A percentile compares a stretch with the other conserved stretches of the same genome.
These are phyloP conservation scores for Drosophila pseudotalamancana DNA, from an alignment of 2,888 invertebrate species.

Conservation along the genomic window DNA sequence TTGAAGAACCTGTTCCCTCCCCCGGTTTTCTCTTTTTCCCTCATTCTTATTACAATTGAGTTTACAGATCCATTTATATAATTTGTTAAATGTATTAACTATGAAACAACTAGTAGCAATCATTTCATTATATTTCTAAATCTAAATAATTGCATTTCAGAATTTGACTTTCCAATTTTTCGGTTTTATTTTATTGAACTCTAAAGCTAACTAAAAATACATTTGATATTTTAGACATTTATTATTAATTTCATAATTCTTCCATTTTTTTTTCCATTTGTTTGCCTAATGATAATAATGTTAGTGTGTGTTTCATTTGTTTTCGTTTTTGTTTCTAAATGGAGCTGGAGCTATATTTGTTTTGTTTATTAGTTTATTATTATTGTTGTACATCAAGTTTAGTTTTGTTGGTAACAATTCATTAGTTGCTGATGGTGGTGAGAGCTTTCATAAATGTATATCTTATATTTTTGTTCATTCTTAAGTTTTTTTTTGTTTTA, in stretches of 20 bases:
- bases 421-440: conserved; percentile 51
- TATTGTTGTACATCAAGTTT: conserved; percentile 60
- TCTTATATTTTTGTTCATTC: conserved; percentile 46
- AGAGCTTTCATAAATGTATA: conserved; percentile 56
- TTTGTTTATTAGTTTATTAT: conserved; percentile 18
- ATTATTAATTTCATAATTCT: conserved; percentile 26
- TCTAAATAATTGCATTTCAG: conserved; percentile 62
- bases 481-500: conserved; percentile 32
- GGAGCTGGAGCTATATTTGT: conserved; percentile 68
- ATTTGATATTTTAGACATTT: conserved; percentile 73
- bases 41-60: conserved; percentile 24
- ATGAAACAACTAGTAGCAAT: conserved; percentile 75
- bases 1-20: conserved; percentile 21
- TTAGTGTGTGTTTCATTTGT: conserved; percentile 17
- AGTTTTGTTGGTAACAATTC: conserved; percentile 58
- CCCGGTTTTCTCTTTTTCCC: not conserved
- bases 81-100: conserved; percentile 57
- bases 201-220: conserved; percentile 62
- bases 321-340: conserved; percentile 62
- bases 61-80: conserved; percentile 36
- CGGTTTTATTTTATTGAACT: conserved; percentile 26
- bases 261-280: conserved; percentile 5
- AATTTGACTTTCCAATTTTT: conserved; percentile 25
- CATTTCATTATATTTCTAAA: conserved; percentile 59
- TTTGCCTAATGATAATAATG: too few species aligned